Base-by-base conservation (phyloP, 2,113 vertebrate species). In the Grus americana region DNA sequence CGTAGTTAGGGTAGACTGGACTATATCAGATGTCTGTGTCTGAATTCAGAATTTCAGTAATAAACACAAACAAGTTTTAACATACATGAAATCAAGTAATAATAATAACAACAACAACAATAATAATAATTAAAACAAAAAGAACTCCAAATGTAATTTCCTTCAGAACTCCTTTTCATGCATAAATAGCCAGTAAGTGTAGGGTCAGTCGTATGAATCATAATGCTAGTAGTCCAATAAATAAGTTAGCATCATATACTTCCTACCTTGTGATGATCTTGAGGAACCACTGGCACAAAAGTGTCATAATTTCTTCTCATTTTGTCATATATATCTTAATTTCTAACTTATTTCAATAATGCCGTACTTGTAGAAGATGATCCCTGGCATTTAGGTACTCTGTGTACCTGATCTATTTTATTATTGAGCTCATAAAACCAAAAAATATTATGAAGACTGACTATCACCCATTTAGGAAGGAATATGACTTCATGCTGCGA, bases 401-500 rank as follows among this genome's bases (percentile, higher is more conserved):
- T 86, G 12, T 72, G 32, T 75, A 82, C 8, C 21, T 52, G 29
- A 6, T 20, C 23, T 72, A 24, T 71, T 50, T 78, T 74, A 74
- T 84, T 84, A 81, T 23, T 75, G 15, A 87, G 4, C 4, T 89
- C 21, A 58, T 40, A 81, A 89, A 82, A 8, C 5, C 11, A 52
- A 78, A 88, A 70, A 70, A 63, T 32, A 26, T 62, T 40, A 59
- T 36, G 8, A 76, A 82, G 17, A 76, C 30, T 6, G 24, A 19
- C 18, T 92, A 73, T 76, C 57, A 85, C 11, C 49, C 65, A 50
- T 79, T 92, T 92, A 85, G 49, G 54, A 85, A 76, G 58, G 57
- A 66, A 52, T 90, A 87, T 91, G 80, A 85, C 66, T 95, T 81
- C 80, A 91, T 85, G 32, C 78, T 95, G 86, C 46, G 62, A 92